Evolutionary conservation across 64 coral and sea anemone species (phyloP).

Genomic region (Platygyra sinensis): DNA sequence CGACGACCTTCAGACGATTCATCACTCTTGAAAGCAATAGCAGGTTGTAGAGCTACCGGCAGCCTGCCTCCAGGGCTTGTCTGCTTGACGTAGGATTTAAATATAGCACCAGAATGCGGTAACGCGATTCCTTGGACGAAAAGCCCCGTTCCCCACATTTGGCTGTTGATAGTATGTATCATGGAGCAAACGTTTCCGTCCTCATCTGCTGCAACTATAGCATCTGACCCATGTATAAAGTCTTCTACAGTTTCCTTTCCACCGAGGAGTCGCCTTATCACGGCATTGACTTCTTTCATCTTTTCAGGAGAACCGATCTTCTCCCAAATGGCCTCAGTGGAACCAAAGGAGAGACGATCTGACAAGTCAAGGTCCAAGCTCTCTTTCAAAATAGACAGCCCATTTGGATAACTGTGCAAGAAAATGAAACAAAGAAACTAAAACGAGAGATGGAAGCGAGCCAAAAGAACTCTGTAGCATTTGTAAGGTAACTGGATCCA

Average conservation of each 20-base stretch:
- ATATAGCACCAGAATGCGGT: conserved; percentile 82
- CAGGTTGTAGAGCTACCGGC: conserved; percentile 56
- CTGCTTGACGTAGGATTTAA: conserved; percentile 58
- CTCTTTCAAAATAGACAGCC: conserved; percentile 45
- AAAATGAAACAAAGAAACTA: conserved; percentile 73
- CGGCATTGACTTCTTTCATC: conserved; percentile 63
- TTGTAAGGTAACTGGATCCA: conserved; percentile 49
- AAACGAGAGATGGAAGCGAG: conserved; percentile 57
- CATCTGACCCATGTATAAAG: conserved; percentile 71
- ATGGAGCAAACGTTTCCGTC: conserved; percentile 84
- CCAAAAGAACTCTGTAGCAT: conserved; percentile 59
- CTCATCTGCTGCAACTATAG: conserved; percentile 74
- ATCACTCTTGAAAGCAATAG: conserved; percentile 36
- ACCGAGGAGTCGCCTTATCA: conserved; percentile 69
- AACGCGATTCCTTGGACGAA: conserved; percentile 77
- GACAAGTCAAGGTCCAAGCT: conserved; percentile 75
- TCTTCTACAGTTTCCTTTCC: not conserved
- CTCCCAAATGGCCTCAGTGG: conserved; percentile 71
- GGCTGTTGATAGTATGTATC: conserved; percentile 85
- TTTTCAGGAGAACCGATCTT: conserved; percentile 67
- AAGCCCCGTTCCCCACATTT: conserved; percentile 85
- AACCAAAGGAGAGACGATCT: conserved; percentile 51
- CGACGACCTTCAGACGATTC: not conserved
- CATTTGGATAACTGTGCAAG: conserved; percentile 37
- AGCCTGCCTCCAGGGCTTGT: conserved; percentile 63